Conservation (phyloP, 92 coral and sea anemone genomes). For the Epizoanthus stellaris region DNA sequence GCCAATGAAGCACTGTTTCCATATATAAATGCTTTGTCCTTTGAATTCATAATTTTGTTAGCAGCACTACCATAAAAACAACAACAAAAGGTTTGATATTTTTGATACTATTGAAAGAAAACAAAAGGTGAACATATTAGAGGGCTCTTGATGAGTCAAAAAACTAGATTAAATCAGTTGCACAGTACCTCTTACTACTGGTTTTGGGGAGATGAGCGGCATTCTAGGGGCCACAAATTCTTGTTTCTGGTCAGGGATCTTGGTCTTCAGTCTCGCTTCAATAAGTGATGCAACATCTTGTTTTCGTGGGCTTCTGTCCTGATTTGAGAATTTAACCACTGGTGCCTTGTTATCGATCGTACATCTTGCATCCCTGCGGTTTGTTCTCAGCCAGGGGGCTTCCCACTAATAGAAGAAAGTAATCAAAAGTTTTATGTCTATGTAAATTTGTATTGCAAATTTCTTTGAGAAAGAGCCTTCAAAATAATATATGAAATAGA, state of each 20-base stretch:
- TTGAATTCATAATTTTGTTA: too few relatives aligned
- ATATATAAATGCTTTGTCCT: too few relatives aligned
- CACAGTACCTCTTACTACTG: constrained; percentile 15
- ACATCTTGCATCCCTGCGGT: constrained; percentile 56
- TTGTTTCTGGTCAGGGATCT: background rate
- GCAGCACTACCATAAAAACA: too few relatives aligned
- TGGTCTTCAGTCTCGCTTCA: constrained; percentile 65
- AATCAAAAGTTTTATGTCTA: background rate
- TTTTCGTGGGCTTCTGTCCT: constrained; percentile 37
- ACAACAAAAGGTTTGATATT: too few relatives aligned
- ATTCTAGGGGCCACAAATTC: constrained; percentile 2
- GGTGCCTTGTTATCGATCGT: constrained; percentile 51
- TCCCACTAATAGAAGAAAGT: constrained; percentile 52
- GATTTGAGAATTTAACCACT: constrained; percentile 48
- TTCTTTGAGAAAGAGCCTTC: too few relatives aligned
- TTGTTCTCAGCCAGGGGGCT: constrained; percentile 79
- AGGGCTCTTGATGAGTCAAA: too few relatives aligned
- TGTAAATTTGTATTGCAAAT: too few relatives aligned
- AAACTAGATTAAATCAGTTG: background rate
- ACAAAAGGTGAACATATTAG: too few relatives aligned
- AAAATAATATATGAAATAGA: too few relatives aligned
- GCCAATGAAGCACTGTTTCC: too few relatives aligned
- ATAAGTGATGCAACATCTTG: constrained; percentile 86
- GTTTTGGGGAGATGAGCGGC: background rate
- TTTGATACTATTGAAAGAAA: too few relatives aligned